Percentiles rank a stretch among this genome's conserved stretches.
Evolutionary conservation across 2,113 vertebrate species (phyloP).

Genomic region (Paradoxurus hermaphroditus): DNA sequence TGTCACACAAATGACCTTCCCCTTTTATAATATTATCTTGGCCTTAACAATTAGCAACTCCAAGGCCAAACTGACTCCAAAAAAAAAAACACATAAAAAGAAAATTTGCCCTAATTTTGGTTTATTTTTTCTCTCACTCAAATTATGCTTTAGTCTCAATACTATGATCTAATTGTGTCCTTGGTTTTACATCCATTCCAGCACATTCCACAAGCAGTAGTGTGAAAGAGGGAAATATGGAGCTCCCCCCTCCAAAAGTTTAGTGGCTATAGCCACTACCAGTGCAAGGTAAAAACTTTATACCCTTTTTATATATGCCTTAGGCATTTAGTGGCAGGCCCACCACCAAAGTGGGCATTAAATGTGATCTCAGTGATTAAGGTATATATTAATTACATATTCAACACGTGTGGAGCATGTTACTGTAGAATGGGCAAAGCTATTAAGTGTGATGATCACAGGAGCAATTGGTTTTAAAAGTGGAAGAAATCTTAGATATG

Average conservation of each 20-base stretch:
- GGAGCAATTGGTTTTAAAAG: not conserved
- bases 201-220: not conserved
- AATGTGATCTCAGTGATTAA: not conserved
- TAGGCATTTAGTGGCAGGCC: not conserved
- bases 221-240: not conserved
- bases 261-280: not conserved
- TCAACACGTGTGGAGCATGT: not conserved
- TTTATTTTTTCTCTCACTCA: not conserved
- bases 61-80: not conserved
- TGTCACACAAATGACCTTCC: not conserved
- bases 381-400: not conserved
- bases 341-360: not conserved
- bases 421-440: not conserved
- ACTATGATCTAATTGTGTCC: not conserved
- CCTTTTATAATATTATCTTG: not conserved
- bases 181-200: not conserved
- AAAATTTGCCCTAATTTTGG: not conserved
- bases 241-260: not conserved
- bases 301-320: no score
- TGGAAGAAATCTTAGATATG: not conserved
- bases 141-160: not conserved
- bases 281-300: not conserved
- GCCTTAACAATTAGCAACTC: not conserved
- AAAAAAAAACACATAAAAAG: not conserved
- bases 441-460: not conserved